Evolutionary conservation across 2,888 invertebrate species (phyloP).

Genomic region (Nematopogon swammerdamellus): DNA sequence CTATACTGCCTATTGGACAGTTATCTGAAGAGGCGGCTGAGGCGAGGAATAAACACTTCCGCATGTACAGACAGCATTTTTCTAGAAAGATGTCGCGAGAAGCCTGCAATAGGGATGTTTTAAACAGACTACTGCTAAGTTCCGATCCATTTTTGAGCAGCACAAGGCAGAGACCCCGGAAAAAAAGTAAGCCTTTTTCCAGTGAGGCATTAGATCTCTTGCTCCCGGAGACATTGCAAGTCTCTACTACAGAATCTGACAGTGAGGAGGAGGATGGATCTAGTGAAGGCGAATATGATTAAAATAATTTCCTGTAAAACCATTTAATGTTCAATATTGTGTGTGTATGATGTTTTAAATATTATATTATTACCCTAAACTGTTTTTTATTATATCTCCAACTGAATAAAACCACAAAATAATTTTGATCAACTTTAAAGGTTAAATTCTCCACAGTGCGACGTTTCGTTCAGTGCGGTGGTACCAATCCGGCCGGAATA

Average conservation of each 20-base stretch:
- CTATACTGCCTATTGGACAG: conserved; percentile 17
- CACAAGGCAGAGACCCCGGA: not conserved
- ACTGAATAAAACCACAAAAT: not conserved
- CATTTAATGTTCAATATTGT: too few relatives aligned
- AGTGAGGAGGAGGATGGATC: too few relatives aligned
- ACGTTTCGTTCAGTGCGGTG: too few relatives aligned
- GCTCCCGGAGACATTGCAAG: not conserved
- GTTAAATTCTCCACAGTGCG: not conserved
- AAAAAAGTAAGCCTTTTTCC: too few relatives aligned
- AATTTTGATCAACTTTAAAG: not conserved
- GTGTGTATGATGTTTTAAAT: not conserved
- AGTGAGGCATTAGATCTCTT: too few relatives aligned
- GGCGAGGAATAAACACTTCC: conserved; percentile 17
- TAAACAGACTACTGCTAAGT: conserved; percentile 13
- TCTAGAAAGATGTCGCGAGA: conserved; percentile 13
- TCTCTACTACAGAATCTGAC: not conserved
- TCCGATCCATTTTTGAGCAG: conserved; percentile 9
- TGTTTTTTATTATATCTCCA: not conserved
- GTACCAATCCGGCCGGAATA: too few relatives aligned
- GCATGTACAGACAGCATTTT: conserved; percentile 11
- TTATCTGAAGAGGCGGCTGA: conserved; percentile 18
- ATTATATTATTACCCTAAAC: not conserved
- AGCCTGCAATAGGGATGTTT: conserved; percentile 12
- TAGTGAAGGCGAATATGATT: too few relatives aligned
- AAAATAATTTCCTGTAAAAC: too few relatives aligned